Conservation (phyloP, 1,140 invertebrate genomes). For the Sarcophaga bullata region DNA sequence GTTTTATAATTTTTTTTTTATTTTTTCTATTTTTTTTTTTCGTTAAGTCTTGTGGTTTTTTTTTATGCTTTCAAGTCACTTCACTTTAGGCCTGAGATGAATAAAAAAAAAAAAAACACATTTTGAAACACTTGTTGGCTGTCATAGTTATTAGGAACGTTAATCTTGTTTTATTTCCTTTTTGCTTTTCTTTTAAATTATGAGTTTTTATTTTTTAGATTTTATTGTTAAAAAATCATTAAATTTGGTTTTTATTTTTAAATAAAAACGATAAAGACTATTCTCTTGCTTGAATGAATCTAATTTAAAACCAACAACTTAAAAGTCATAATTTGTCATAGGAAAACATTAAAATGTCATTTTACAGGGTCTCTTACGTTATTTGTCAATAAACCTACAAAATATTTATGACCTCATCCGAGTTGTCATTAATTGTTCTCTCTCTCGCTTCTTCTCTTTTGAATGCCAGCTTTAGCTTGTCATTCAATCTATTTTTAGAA, state of each 20-base stretch:
- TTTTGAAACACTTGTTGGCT: slow-evolving; percentile 22
- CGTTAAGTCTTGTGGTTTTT: neutral
- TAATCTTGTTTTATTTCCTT: neutral
- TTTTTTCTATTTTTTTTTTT: too few species aligned
- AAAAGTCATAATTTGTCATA: too few species aligned
- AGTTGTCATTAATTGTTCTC: neutral
- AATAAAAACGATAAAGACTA: too few species aligned
- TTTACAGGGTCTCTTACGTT: neutral
- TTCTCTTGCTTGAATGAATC: too few species aligned
- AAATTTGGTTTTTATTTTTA: neutral
- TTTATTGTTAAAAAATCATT: neutral
- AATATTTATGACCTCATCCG: slow-evolving; percentile 21
- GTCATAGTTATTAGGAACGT: neutral
- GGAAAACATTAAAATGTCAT: too few species aligned
- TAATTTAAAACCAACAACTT: too few species aligned
- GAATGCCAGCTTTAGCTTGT: neutral
- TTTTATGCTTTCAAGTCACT: neutral
- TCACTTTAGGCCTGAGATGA: neutral
- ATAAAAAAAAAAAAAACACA: neutral
- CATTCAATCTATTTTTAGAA: slow-evolving; percentile 19
- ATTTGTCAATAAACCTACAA: neutral
- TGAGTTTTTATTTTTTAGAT: neutral
- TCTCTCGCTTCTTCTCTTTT: neutral
- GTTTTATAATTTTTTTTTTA: neutral
- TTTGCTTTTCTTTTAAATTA: neutral